Base-by-base conservation (phyloP, 2,113 vertebrate genomes). In the Trachemys scripta region DNA sequence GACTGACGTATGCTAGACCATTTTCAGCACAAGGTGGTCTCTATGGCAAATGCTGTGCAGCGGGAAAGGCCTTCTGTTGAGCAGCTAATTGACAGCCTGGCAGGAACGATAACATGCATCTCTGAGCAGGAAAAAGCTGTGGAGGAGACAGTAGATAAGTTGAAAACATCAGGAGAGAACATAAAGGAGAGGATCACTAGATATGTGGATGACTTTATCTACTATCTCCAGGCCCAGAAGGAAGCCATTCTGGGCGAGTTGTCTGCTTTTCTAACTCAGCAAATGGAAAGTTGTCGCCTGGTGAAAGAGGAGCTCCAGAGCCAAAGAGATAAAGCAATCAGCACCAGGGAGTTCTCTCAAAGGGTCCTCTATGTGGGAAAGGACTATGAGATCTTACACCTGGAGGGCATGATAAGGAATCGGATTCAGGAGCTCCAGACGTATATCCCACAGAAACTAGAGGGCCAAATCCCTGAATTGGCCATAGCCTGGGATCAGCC, bases 1-100 rank as follows among this genome's bases (percentile, higher is more conserved):
- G 86, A 83, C 78, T 96, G 96, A n/a, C 90, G 79, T 59, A 91
- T 87, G 65, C 42, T 87, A 38, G 88, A 85, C 35, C 94, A 95
- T 57, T 91, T 84, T 9, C 80, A 89, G 9, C 96, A 96, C 53
- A 59, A 87, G 49, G 88, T 87, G 20, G 57, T 89, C 16, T 86
- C 90, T 49, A 82, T 96, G 85, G 69, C 75, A 17, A 83, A 82
- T 51, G 94, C 96, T 8, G 92, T 82, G 25, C 62, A 84, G 47
- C 69, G 79, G 56, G 72, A 84, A 53, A 88, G 65, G 45, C 93
- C 94, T 31, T 72, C 89, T 14, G 79, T 96, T 25, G 93, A 87
- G 75, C 59, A 90, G 42, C 89, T 96, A 25, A 79, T 96, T 31
- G 75, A 54, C 35, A 94, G 83, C 85, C 82, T 96, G 57, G 75